Conservation (phyloP, 2,797 vertebrate species). For the Xenops minutus region DNA sequence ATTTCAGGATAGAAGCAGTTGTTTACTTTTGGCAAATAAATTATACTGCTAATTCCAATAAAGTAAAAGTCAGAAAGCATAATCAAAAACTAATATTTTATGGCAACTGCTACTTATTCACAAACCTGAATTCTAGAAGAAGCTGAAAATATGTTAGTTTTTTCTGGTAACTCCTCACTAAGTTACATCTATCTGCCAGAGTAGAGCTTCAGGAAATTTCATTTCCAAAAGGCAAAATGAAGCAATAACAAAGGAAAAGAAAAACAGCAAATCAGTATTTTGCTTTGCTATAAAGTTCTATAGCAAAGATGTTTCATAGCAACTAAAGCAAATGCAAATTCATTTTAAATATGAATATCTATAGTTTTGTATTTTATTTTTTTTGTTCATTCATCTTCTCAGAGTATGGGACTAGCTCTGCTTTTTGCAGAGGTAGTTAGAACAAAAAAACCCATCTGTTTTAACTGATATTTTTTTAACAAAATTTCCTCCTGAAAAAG, state of each 20-base stretch:
- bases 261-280: neutral
- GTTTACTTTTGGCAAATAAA: neutral
- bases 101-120: neutral
- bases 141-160: neutral
- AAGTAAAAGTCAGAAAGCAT: neutral
- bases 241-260: neutral
- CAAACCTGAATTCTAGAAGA: neutral
- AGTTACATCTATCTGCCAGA: neutral
- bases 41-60: neutral
- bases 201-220: neutral
- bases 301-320: neutral
- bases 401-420: constrained; percentile 35
- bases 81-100: neutral
- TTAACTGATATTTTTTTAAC: neutral
- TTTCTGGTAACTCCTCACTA: neutral
- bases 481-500: neutral
- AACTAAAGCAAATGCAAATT: neutral
- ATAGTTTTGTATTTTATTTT: neutral
- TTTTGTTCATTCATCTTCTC: constrained; percentile 2
- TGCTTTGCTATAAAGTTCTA: neutral
- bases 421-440: neutral
- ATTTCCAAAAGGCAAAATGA: neutral
- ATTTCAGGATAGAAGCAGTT: neutral
- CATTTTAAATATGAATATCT: neutral
- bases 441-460: neutral